These are phyloP conservation scores for Psammodynastes pulverulentus DNA, from an alignment of 2,113 vertebrate genomes.

Conservation along the genomic window DNA sequence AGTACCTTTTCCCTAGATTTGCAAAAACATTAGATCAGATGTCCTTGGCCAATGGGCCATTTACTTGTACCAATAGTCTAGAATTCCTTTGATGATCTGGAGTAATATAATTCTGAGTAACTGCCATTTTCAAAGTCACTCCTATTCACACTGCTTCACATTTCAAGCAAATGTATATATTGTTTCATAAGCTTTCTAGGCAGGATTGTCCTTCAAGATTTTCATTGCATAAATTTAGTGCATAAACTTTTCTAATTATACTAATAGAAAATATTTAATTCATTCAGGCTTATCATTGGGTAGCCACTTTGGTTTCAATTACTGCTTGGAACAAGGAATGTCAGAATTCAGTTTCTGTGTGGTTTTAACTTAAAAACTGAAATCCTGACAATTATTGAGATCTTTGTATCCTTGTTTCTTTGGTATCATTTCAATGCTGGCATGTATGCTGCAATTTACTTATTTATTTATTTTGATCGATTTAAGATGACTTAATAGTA, in stretches of 20 bases:
- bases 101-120: background rate
- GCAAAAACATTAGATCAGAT: background rate
- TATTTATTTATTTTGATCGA: background rate
- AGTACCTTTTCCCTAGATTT: background rate
- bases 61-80: background rate
- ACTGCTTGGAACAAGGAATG: background rate
- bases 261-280: background rate
- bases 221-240: background rate
- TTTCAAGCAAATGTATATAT: background rate
- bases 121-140: background rate
- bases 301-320: background rate
- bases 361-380: background rate
- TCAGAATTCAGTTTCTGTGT: background rate
- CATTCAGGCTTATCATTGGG: background rate
- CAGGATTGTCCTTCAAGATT: background rate
- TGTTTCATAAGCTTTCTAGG: background rate
- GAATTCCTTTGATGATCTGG: background rate
- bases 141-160: background rate
- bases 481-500: background rate
- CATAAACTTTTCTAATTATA: background rate
- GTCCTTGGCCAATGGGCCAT: background rate
- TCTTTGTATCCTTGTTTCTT: background rate
- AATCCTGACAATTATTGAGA: background rate
- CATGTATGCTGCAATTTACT: background rate
- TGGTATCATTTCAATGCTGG: background rate